phyloP scores from a whole-genome alignment of 2,113 vertebrate genomes.

The Platichthys flesus region DNA sequence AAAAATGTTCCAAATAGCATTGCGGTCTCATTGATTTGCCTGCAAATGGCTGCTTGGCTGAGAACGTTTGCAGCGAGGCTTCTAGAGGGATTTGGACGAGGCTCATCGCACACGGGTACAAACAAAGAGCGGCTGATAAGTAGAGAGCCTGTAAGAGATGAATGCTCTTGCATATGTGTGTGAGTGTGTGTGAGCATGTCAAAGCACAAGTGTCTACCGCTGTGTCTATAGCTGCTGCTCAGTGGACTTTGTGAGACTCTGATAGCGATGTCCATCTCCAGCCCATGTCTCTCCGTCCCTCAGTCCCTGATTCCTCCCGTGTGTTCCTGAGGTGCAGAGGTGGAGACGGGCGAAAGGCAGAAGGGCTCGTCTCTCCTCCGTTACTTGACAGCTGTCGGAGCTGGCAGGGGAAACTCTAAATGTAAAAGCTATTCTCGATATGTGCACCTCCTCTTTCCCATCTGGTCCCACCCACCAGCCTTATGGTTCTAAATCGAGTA shows the following conservation, averaged over 20 bases:
- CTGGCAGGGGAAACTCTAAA: not conserved
- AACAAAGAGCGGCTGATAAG: constrained; percentile 63
- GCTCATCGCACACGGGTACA: constrained; percentile 50
- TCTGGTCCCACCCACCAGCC: too few relatives aligned
- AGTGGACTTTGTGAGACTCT: not conserved
- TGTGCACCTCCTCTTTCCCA: not conserved
- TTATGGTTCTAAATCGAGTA: not conserved
- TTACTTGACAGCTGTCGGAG: not conserved
- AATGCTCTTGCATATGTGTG: constrained; percentile 34
- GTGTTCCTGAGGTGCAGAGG: not conserved
- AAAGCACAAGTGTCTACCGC: constrained; percentile 13
- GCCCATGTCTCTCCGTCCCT: not conserved
- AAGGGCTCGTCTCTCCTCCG: not conserved
- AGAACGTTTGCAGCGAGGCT: constrained; percentile 41
- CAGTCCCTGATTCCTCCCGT: not conserved
- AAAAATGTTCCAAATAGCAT: constrained; percentile 71
- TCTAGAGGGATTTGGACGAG: constrained; percentile 45
- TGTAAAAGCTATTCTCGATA: not conserved
- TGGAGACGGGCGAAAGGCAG: not conserved
- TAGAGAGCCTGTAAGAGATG: constrained; percentile 61
- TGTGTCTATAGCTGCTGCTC: not conserved
- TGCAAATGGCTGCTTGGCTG: constrained; percentile 50
- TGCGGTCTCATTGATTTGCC: constrained; percentile 60
- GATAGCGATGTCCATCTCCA: constrained; percentile 25
- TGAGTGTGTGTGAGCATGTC: constrained; percentile 12